A percentile compares a stretch with the other conserved stretches of the same genome.
These are phyloP conservation scores for Picathartes gymnocephalus DNA, from an alignment of 2,113 vertebrate species.

Conservation along the genomic window DNA sequence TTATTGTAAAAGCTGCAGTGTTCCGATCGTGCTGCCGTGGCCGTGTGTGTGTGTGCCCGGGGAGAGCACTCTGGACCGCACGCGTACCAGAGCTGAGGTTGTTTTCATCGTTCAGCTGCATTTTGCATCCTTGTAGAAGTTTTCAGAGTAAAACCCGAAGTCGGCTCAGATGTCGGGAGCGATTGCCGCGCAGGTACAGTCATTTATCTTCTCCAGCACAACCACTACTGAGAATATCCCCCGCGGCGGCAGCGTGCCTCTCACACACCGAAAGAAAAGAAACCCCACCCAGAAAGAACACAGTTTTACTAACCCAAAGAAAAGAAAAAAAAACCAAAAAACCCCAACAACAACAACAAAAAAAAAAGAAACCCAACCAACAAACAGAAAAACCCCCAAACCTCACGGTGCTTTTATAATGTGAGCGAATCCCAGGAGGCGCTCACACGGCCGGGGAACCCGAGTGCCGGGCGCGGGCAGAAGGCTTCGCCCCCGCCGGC, in stretches of 20 bases:
- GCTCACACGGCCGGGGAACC: not conserved
- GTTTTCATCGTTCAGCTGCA: not conserved
- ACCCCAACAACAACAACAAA: not conserved
- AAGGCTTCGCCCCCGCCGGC: not conserved
- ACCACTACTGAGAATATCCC: not conserved
- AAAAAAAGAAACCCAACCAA: not conserved
- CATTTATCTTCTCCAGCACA: constrained; percentile 9
- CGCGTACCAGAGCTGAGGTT: not conserved
- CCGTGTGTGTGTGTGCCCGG: fast-evolving
- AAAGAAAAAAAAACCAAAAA: not conserved
- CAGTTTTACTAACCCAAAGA: not conserved
- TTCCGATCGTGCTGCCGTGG: fast-evolving
- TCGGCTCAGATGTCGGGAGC: not conserved
- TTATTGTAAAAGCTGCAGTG: not conserved
- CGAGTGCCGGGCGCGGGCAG: not conserved
- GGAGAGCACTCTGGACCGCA: not conserved
- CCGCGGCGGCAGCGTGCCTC: not conserved
- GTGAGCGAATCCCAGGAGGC: not conserved
- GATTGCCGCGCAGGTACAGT: not conserved
- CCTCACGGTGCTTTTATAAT: not conserved
- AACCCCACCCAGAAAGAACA: not conserved
- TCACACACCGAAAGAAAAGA: not conserved
- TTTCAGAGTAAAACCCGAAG: not conserved
- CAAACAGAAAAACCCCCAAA: not conserved
- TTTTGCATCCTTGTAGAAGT: not conserved